phyloP scores from a whole-genome alignment of 2,797 vertebrate genomes.

The Tapera naevia region DNA sequence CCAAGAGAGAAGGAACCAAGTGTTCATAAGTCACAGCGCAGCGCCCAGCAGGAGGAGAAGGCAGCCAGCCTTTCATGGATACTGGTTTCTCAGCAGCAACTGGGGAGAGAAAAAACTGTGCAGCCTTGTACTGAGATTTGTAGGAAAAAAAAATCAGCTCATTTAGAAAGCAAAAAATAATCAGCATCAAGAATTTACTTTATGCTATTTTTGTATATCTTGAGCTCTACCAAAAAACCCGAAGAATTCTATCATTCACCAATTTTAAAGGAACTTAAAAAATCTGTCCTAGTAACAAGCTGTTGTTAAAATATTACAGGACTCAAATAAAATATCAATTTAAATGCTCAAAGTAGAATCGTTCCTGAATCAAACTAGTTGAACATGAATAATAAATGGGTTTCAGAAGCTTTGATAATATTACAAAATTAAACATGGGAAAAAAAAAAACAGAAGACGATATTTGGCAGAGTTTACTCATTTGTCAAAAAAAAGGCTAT shows the following conservation, averaged over 20 bases:
- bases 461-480: background rate
- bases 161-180: background rate
- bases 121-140: background rate
- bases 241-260: background rate
- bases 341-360: background rate
- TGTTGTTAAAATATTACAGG: background rate
- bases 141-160: background rate
- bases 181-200: background rate
- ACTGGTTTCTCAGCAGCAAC: background rate
- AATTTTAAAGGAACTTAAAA: background rate
- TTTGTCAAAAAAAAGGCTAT: background rate
- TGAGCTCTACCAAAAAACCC: rapidly evolving
- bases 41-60: background rate
- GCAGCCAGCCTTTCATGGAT: background rate
- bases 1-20: rapidly evolving
- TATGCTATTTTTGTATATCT: background rate
- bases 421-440: background rate
- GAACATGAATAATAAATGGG: background rate
- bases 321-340: background rate
- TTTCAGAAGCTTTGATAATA: background rate
- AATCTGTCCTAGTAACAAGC: background rate
- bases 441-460: background rate
- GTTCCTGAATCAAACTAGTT: background rate
- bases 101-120: background rate
- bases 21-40: background rate